phyloP scores from a whole-genome alignment of 1,140 invertebrate genomes.

The Latrodectus geometricus region DNA sequence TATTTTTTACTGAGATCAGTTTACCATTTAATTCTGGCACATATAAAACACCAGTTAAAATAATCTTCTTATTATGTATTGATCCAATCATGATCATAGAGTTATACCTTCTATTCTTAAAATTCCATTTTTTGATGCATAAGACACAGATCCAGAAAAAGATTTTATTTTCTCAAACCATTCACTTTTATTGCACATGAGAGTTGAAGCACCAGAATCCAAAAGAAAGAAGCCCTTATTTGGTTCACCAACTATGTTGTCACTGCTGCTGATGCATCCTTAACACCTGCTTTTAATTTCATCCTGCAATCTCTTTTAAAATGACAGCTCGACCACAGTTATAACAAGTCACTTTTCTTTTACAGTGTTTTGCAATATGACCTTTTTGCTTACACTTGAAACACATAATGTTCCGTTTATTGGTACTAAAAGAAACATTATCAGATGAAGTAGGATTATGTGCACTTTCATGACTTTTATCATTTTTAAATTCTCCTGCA shows the following conservation, averaged over 20 bases:
- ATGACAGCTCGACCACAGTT: neutral
- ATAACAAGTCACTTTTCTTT: neutral
- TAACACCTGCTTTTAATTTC: neutral
- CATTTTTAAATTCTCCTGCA: neutral
- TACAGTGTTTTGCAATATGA: neutral
- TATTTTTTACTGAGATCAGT: constrained; percentile 6
- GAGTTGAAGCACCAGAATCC: neutral
- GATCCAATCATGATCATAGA: neutral
- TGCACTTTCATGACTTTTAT: neutral
- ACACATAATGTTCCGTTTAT: neutral
- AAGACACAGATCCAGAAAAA: neutral
- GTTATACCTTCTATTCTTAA: neutral
- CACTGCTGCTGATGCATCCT: neutral
- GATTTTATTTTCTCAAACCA: neutral
- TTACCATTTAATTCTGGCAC: neutral
- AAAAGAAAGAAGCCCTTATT: neutral
- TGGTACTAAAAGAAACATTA: neutral
- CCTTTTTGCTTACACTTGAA: neutral
- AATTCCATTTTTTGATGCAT: neutral
- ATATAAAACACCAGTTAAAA: neutral
- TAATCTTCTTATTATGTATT: neutral
- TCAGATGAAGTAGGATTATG: neutral
- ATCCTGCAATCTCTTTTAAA: neutral
- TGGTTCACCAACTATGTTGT: neutral
- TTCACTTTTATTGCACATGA: neutral